Evolutionary conservation across 2,113 vertebrate species (phyloP), one percentile per base, ranked within the genome.

Genomic region (Megatriorchis doriae): DNA sequence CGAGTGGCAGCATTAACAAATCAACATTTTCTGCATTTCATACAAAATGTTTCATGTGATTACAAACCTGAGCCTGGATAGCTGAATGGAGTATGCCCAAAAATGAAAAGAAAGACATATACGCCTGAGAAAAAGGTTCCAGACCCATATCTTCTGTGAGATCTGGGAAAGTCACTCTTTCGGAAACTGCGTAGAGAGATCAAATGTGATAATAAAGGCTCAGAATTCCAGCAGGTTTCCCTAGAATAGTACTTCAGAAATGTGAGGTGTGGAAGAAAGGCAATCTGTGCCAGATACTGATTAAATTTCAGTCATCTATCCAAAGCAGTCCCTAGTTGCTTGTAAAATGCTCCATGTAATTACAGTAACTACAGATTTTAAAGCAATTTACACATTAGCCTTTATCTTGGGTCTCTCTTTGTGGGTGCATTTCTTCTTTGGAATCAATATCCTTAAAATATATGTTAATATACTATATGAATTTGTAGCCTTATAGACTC

Each of bases 261-360:
- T 77, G 17, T 68, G 88, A 98, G 94, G 96, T 98, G 94, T 94
- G 94, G 97, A 97, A 90, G 86, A 95, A 97, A 98, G 87, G 88
- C 96, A 97, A 82, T 91, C 90, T 96, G 81, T 97, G 97, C 97
- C 97, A 98, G 94, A 97, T 97, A 98, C 97, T 98, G 96, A 98
- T 98, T 98, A 98, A 98, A 98, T 98, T 98, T 97, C 97, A 98
- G 97, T 97, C 97, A 97, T 98, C 97, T 98, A 97, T 98, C 97
- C 95, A 98, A 98, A 98, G 96, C 89, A 96, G 94, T 98, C 98
- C 97, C 98, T 85, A 70, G 97, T 45, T 97, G 97, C 98, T 98
- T 98, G 97, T 98, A 98, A 98, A 98, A 98, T 98, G 97, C 92
- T 98, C 95, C 90, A 94, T 97, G 97, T 98, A 98, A 98, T 98